phyloP scores from a whole-genome alignment of 35 echinoderm and acorn worm genomes.

The Apostichopus californicus region DNA sequence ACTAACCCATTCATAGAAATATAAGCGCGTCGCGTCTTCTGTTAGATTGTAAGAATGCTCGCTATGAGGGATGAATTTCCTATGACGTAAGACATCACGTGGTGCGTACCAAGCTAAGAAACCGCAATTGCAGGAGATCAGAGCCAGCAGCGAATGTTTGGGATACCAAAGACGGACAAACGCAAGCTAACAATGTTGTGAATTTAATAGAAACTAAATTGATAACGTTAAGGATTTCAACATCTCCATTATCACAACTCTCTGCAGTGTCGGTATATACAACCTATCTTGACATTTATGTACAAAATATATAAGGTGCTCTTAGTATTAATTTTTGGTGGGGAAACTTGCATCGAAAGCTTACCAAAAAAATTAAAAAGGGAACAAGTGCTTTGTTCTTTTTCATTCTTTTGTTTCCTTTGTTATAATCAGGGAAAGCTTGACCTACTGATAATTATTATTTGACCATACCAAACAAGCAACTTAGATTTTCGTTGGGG shows the following conservation, averaged over 20 bases:
- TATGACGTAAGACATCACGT: constrained; percentile 50
- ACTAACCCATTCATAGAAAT: background rate
- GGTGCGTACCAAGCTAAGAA: constrained; percentile 7
- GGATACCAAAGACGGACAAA: constrained; percentile 16
- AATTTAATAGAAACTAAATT: background rate
- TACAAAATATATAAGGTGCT: too few relatives aligned
- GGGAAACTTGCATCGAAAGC: too few relatives aligned
- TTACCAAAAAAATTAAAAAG: too few relatives aligned
- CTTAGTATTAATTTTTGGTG: too few relatives aligned
- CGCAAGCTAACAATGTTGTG: background rate
- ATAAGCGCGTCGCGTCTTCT: background rate
- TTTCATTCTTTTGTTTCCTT: too few relatives aligned
- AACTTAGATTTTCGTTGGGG: too few relatives aligned
- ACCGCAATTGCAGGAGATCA: constrained; percentile 42
- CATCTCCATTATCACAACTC: background rate
- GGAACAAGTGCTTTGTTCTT: too few relatives aligned
- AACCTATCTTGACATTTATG: too few relatives aligned
- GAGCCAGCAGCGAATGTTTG: constrained; percentile 3
- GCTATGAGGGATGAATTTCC: constrained; percentile 40
- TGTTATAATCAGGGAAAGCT: too few relatives aligned
- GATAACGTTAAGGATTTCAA: background rate
- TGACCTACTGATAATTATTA: too few relatives aligned
- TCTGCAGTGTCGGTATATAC: too few relatives aligned
- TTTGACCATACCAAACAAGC: too few relatives aligned
- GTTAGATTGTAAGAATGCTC: constrained; percentile 12